These are phyloP conservation scores for Agonopterix arenella DNA, from an alignment of 2,888 invertebrate species.

Conservation along the genomic window DNA sequence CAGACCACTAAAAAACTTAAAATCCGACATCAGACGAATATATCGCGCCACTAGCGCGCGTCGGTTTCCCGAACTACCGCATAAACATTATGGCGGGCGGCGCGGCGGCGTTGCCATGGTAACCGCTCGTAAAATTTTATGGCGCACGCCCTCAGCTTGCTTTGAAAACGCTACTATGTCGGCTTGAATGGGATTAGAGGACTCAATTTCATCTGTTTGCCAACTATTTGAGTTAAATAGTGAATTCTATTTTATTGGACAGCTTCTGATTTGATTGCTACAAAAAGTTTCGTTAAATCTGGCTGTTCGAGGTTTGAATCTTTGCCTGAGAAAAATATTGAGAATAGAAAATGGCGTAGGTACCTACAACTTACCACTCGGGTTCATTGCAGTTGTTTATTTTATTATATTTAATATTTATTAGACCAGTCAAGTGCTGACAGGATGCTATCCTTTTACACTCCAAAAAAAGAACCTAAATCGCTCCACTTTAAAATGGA, in stretches of 20 bases:
- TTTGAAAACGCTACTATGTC: constrained; percentile 30
- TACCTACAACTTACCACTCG: too few species aligned
- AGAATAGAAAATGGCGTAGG: too few species aligned
- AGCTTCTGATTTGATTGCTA: background rate
- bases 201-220: constrained; percentile 1
- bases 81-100: constrained; percentile 37
- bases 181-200: background rate
- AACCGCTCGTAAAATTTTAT: constrained; percentile 69
- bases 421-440: too few species aligned
- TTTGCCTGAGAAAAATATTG: too few species aligned
- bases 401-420: too few species aligned
- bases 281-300: too few species aligned
- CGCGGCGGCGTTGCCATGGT: constrained; percentile 59
- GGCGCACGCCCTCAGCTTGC: constrained; percentile 44
- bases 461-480: too few species aligned
- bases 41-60: background rate
- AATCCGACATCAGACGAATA: background rate
- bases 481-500: too few species aligned
- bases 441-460: too few species aligned
- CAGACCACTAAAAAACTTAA: too few species aligned
- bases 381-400: too few species aligned
- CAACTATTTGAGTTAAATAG: background rate
- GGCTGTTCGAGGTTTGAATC: too few species aligned
- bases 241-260: background rate
- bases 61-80: constrained; percentile 2